Evolutionary conservation across 2,797 vertebrate genomes (phyloP).

Genomic region (Danio choprae): DNA sequence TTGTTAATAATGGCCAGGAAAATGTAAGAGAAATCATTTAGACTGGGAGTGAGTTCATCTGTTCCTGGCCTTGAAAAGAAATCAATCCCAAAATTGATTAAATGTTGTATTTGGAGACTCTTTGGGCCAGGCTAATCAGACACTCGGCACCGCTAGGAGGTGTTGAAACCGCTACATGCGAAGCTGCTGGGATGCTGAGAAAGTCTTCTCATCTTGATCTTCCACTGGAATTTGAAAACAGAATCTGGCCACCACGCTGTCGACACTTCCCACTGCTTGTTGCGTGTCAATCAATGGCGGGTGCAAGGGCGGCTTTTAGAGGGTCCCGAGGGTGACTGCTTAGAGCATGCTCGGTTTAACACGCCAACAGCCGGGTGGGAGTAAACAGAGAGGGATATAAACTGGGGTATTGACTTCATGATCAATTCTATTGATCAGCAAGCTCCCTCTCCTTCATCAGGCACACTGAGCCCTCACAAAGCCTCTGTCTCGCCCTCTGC

Average conservation of each 20-base stretch:
- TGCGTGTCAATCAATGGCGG: conserved; percentile 80
- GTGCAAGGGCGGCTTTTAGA: conserved; percentile 75
- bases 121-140: conserved; percentile 42
- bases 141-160: conserved; percentile 9
- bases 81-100: conserved; percentile 55
- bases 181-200: conserved; percentile 15
- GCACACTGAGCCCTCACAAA: conserved; percentile 70
- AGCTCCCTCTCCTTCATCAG: conserved; percentile 68
- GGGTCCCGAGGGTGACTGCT: conserved; percentile 76
- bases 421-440: conserved; percentile 83
- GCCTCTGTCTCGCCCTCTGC: conserved; percentile 48
- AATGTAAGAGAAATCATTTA: conserved; percentile 28
- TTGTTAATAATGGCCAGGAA: conserved; percentile 29
- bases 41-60: conserved; percentile 39
- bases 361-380: conserved; percentile 70
- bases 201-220: conserved; percentile 29
- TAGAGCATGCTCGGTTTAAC: conserved; percentile 80
- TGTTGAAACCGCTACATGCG: neutral
- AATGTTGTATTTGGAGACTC: conserved; percentile 50
- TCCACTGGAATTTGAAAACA: conserved; percentile 51
- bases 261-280: conserved; percentile 77
- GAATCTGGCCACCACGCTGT: conserved; percentile 69
- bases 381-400: conserved; percentile 80
- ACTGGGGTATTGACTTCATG: conserved; percentile 75
- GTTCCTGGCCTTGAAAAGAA: conserved; percentile 42